Evolutionary conservation across 1,140 invertebrate genomes (phyloP).

Genomic region (Drosophila novamexicana): DNA sequence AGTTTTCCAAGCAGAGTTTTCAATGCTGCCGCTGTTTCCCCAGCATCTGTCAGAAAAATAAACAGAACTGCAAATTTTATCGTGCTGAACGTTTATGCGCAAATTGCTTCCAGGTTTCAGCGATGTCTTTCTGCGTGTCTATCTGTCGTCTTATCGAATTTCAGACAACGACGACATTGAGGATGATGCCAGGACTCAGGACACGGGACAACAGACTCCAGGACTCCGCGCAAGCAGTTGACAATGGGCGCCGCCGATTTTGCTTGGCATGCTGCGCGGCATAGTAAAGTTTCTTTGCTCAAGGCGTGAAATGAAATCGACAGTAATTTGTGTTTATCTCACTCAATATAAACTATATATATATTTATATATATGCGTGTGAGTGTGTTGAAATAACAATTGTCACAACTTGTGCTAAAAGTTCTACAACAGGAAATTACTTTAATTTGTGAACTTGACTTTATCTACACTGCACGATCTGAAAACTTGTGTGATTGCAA

Average conservation of each 20-base stretch:
- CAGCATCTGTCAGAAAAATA: conserved; percentile 78
- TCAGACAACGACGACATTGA: conserved; percentile 41
- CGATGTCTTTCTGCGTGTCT: conserved; percentile 41
- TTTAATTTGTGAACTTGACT: conserved; percentile 76
- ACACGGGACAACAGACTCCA: conserved; percentile 7
- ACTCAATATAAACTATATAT: conserved; percentile 24
- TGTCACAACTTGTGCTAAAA: conserved; percentile 71
- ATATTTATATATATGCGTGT: conserved; percentile 21
- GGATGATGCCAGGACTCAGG: conserved; percentile 43
- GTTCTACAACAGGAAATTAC: conserved; percentile 69
- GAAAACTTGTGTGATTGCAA: conserved; percentile 56
- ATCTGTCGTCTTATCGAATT: conserved; percentile 76
- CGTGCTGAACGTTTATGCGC: conserved; percentile 80
- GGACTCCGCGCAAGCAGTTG: conserved; percentile 31
- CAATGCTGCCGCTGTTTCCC: conserved; percentile 50
- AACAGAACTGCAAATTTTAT: conserved; percentile 83
- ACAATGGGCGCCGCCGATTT: conserved; percentile 38
- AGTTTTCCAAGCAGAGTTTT: conserved; percentile 43
- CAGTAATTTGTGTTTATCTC: conserved; percentile 79
- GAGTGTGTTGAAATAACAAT: conserved; percentile 68
- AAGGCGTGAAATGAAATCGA: conserved; percentile 82
- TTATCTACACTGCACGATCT: conserved; percentile 69
- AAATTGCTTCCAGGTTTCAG: conserved; percentile 81
- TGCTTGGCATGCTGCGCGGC: conserved; percentile 38
- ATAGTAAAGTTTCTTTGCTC: conserved; percentile 75